phyloP scores from a whole-genome alignment of 2,113 vertebrate species.

The Zingel zingel region DNA sequence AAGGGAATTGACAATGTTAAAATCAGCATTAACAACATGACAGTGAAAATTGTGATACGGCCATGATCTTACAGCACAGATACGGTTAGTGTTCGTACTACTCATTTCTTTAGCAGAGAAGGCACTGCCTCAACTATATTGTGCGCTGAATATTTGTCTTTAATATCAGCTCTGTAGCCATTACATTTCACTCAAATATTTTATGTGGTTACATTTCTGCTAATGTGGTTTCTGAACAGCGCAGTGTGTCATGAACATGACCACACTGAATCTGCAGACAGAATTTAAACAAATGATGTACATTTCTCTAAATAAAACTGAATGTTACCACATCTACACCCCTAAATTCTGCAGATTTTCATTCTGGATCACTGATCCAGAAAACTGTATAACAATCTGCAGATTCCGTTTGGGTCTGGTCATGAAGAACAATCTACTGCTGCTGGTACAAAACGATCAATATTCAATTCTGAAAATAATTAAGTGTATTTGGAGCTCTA shows the following conservation, averaged over 20 bases:
- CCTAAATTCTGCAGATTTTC: no score
- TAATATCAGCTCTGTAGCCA: neutral
- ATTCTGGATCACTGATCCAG: no score
- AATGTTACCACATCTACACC: no score
- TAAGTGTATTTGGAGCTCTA: neutral
- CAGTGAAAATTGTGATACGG: neutral
- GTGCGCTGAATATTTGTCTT: neutral
- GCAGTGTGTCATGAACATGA: neutral
- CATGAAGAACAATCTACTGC: neutral
- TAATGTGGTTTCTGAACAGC: neutral
- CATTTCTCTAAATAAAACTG: no score
- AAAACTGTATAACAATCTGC: no score
- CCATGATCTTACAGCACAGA: neutral
- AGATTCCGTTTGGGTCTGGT: neutral
- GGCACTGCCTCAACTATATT: neutral
- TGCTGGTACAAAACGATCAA: neutral
- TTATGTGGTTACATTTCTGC: neutral
- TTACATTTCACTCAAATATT: neutral
- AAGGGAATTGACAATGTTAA: conserved; percentile 61
- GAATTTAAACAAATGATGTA: no score
- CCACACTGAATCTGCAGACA: no score
- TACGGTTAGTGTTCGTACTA: neutral
- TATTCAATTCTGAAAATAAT: neutral
- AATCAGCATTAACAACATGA: neutral
- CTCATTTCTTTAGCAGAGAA: neutral